These are phyloP conservation scores for Coracopsis vasa DNA, from an alignment of 2,113 vertebrate genomes.

Conservation along the genomic window DNA sequence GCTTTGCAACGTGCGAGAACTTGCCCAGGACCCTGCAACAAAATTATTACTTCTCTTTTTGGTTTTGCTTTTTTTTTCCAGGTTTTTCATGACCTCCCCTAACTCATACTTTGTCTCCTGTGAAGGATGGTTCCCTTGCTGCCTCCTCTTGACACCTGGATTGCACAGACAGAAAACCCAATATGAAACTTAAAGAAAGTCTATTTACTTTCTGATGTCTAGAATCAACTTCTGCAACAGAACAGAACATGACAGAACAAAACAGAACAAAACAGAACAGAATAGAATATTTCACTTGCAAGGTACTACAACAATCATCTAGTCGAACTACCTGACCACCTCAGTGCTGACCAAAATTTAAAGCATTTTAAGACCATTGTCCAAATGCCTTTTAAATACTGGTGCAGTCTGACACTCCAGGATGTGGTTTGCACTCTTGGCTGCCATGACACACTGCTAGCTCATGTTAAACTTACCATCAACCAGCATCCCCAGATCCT, in stretches of 20 bases:
- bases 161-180: background rate
- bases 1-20: background rate
- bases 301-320: accelerated
- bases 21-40: background rate
- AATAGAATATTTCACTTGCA: background rate
- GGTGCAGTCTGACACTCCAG: background rate
- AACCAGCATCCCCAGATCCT: background rate
- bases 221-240: background rate
- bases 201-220: background rate
- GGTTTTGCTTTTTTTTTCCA: accelerated
- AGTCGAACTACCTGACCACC: background rate
- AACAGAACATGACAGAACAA: no score
- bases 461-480: background rate
- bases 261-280: background rate
- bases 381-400: background rate
- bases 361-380: background rate
- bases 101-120: background rate
- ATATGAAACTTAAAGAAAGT: background rate
- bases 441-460: background rate
- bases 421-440: background rate
- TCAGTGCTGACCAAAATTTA: background rate
- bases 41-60: background rate
- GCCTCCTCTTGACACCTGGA: background rate
- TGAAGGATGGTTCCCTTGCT: background rate
- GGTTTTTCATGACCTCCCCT: background rate